These are phyloP conservation scores for Mylabris phalerata DNA, from an alignment of 1,140 invertebrate genomes.

Conservation along the genomic window DNA sequence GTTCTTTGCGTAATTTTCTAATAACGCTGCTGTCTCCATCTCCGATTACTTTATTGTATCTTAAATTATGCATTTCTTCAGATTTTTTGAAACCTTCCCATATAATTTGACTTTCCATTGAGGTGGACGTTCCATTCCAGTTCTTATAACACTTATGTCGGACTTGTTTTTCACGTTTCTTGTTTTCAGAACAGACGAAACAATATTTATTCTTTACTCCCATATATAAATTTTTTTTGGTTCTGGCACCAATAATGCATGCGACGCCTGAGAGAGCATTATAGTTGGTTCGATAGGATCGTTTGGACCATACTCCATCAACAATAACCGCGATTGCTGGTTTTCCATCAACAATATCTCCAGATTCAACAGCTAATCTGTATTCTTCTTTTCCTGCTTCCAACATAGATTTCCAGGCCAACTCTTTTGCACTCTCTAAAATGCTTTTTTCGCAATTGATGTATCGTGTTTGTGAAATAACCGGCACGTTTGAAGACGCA, in stretches of 20 bases:
- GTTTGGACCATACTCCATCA: constrained; percentile 29
- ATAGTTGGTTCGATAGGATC: constrained; percentile 29
- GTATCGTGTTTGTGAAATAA: too few species aligned
- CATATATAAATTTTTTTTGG: constrained; percentile 36
- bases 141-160: constrained; percentile 1
- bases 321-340: too few species aligned
- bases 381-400: constrained; percentile 12
- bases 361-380: constrained; percentile 14
- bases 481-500: too few species aligned
- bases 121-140: not conserved
- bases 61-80: not conserved
- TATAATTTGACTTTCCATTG: not conserved
- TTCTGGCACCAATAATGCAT: constrained; percentile 33
- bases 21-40: constrained; percentile 41
- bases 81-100: not conserved
- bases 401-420: too few species aligned
- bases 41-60: not conserved
- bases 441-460: too few species aligned
- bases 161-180: constrained; percentile 1
- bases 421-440: too few species aligned
- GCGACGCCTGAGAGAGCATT: constrained; percentile 30
- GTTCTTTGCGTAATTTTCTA: constrained; percentile 18
- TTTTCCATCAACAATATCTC: too few species aligned
- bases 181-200: constrained; percentile 31
- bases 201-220: constrained; percentile 36